Evolutionary conservation across 1,140 invertebrate species (phyloP).

Genomic region (Vanessa tameamea): DNA sequence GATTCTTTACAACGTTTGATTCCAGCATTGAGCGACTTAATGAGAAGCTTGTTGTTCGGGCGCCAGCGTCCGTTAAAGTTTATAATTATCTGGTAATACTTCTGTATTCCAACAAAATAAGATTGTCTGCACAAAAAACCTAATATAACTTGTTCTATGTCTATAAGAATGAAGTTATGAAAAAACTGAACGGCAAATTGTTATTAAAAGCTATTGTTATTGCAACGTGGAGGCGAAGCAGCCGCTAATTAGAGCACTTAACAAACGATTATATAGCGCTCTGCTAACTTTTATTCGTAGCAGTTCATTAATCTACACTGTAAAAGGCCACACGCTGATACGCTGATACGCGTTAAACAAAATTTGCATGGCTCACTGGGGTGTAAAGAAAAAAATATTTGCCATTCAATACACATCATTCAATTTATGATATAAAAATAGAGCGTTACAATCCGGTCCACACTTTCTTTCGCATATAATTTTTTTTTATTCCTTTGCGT

Average conservation of each 20-base stretch:
- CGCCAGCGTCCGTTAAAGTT: constrained; percentile 63
- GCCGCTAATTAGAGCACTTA: constrained; percentile 51
- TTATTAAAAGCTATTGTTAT: constrained; percentile 43
- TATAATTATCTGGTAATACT: constrained; percentile 51
- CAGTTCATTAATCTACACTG: constrained; percentile 55
- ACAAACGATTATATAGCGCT: constrained; percentile 50
- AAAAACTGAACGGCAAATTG: constrained; percentile 47
- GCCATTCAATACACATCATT: constrained; percentile 55
- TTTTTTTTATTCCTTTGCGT: constrained; percentile 45
- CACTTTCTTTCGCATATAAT: constrained; percentile 65
- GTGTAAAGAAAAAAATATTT: constrained; percentile 29
- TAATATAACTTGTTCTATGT: constrained; percentile 47
- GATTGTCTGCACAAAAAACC: constrained; percentile 52
- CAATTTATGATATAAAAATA: constrained; percentile 58
- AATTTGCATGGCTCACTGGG: constrained; percentile 60
- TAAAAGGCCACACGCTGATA: constrained; percentile 56
- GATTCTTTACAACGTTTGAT: constrained; percentile 69
- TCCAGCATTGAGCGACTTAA: constrained; percentile 55
- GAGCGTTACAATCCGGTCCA: constrained; percentile 60
- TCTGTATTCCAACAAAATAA: constrained; percentile 40
- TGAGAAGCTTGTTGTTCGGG: constrained; percentile 68
- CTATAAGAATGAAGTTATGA: constrained; percentile 32
- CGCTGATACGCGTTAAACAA: constrained; percentile 54
- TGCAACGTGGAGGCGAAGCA: constrained; percentile 47
- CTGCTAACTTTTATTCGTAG: constrained; percentile 53